Percentiles rank a stretch among this genome's conserved stretches.
Conservation (phyloP, 2,113 vertebrate species). For the Electrona antarctica region DNA sequence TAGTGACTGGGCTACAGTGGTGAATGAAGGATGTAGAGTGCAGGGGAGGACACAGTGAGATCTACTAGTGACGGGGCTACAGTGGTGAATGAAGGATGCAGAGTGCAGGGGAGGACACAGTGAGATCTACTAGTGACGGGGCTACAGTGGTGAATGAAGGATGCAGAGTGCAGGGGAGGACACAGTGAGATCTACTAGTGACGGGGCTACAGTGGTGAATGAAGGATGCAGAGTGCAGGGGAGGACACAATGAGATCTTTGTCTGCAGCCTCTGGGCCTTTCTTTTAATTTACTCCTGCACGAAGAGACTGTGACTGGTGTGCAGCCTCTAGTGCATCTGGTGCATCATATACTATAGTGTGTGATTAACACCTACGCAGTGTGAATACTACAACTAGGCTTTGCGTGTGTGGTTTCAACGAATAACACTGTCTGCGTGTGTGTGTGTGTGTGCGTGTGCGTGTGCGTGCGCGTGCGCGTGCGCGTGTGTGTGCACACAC, state of each 20-base stretch:
- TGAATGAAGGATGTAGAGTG: too few species aligned
- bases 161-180: constrained; percentile 51
- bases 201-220: constrained; percentile 28
- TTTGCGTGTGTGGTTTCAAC: not conserved
- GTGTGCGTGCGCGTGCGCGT: constrained; percentile 4
- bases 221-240: constrained; percentile 51
- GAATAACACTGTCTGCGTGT: not conserved
- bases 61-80: too few species aligned
- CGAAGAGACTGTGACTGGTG: constrained; percentile 16
- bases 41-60: too few species aligned
- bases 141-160: constrained; percentile 42
- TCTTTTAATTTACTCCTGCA: constrained; percentile 43
- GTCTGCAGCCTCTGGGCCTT: constrained; percentile 38
- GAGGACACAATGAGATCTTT: constrained; percentile 55
- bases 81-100: constrained; percentile 49
- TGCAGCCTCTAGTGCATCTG: not conserved
- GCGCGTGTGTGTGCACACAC: not conserved
- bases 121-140: too few species aligned
- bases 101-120: constrained; percentile 53
- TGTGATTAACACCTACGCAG: constrained; percentile 2
- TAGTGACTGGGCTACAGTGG: too few species aligned
- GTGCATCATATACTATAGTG: constrained; percentile 2
- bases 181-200: constrained; percentile 54
- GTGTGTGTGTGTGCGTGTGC: not conserved
- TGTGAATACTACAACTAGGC: not conserved